Evolutionary conservation across 2,888 invertebrate species (phyloP).

Genomic region (Willowsia nigromaculata): DNA sequence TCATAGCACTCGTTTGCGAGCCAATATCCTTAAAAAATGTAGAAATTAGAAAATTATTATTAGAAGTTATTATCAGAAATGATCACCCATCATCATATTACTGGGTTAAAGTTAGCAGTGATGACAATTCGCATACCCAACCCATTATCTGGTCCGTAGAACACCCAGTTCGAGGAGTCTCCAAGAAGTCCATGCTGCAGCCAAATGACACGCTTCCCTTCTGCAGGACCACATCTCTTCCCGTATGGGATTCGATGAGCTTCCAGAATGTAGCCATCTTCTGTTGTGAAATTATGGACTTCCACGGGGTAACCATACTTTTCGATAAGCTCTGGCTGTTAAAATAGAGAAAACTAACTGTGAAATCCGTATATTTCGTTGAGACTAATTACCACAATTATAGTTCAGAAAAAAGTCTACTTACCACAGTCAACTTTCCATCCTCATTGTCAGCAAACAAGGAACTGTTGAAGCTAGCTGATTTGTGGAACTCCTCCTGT

Average conservation of each 20-base stretch:
- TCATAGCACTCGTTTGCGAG: conserved; percentile 77
- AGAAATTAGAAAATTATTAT: background rate
- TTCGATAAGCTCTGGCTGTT: background rate
- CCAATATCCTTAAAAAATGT: conserved; percentile 64
- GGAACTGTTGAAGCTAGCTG: background rate
- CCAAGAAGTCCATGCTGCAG: conserved; percentile 75
- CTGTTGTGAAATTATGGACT: background rate
- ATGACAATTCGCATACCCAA: background rate
- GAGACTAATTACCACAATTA: background rate
- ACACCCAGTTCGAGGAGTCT: background rate
- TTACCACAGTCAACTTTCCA: background rate
- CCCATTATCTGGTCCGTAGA: background rate
- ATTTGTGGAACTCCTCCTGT: background rate
- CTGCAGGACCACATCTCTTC: conserved; percentile 13
- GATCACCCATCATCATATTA: too few relatives aligned
- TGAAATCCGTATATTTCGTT: background rate
- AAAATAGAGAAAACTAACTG: background rate
- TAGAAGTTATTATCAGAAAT: background rate
- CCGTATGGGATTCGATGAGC: background rate
- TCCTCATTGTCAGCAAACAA: background rate
- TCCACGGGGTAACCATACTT: background rate
- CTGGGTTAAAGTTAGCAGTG: background rate
- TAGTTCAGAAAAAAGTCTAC: background rate
- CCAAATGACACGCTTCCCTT: conserved; percentile 77
- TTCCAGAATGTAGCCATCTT: background rate